A percentile compares a stretch with the other conserved stretches of the same genome.
Conservation (phyloP, 2,113 vertebrate species). For the Vidua chalybeata region DNA sequence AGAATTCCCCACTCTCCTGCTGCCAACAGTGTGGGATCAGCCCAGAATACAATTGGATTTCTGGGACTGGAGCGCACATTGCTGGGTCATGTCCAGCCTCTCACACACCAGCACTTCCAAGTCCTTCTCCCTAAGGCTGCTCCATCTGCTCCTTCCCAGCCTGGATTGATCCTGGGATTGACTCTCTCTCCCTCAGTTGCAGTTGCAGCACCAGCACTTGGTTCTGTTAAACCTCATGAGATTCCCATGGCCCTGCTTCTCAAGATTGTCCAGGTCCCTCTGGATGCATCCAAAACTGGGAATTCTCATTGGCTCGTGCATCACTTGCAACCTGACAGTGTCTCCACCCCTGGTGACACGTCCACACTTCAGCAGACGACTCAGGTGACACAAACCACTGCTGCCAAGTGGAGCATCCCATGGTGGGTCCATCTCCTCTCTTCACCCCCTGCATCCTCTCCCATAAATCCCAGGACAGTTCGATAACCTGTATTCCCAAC, state of each 20-base stretch:
- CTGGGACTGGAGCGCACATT: not conserved
- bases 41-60: accelerated
- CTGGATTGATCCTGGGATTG: not conserved
- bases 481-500: not conserved
- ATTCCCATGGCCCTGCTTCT: accelerated
- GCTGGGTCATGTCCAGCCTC: not conserved
- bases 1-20: not conserved
- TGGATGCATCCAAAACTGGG: not conserved
- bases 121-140: not conserved
- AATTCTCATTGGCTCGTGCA: not conserved
- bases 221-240: not conserved
- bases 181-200: accelerated
- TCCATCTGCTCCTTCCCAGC: not conserved
- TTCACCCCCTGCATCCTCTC: not conserved
- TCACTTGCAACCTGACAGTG: not conserved
- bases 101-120: not conserved
- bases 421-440: not conserved
- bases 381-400: not conserved
- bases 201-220: not conserved
- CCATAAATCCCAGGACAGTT: constrained; percentile 15
- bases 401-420: not conserved
- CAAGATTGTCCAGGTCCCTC: not conserved
- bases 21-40: not conserved
- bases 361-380: not conserved
- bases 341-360: not conserved